A percentile compares a stretch with the other conserved stretches of the same genome.
Evolutionary conservation across 2,113 vertebrate genomes (phyloP).

Genomic region (Aphyosemion australe): DNA sequence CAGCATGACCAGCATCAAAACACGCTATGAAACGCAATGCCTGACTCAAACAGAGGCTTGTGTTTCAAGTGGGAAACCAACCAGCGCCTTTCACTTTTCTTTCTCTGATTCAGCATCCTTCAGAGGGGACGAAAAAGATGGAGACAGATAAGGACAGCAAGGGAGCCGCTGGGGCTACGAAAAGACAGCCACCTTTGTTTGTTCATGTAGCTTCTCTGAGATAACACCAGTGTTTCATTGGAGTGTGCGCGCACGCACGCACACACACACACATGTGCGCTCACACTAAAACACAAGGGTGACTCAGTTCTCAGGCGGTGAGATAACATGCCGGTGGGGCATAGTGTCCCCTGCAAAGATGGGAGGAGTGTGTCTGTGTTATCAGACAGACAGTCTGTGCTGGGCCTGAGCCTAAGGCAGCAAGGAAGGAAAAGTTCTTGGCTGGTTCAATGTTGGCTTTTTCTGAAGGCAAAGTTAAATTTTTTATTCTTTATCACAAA

Average conservation of each 20-base stretch:
- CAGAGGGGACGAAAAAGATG: conserved; percentile 19
- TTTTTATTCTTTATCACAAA: conserved; percentile 11
- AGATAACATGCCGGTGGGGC: conserved; percentile 54
- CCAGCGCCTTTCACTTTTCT: conserved; percentile 50
- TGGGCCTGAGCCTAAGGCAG: conserved; percentile 50
- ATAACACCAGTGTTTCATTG: conserved; percentile 48
- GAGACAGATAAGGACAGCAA: conserved; percentile 32
- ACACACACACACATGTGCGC: conserved; percentile 19
- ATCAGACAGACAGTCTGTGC: conserved; percentile 64
- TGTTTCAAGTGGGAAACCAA: conserved; percentile 38
- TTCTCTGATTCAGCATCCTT: conserved; percentile 62
- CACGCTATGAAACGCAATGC: conserved; percentile 2
- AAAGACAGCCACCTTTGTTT: conserved; percentile 60
- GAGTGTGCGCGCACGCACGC: conserved; percentile 16
- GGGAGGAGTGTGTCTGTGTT: conserved; percentile 49
- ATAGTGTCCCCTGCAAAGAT: conserved; percentile 45
- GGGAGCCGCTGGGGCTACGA: conserved; percentile 24
- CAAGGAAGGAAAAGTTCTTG: conserved; percentile 30
- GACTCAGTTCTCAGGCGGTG: conserved; percentile 63
- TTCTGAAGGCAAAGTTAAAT: conserved; percentile 18
- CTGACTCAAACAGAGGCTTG: conserved; percentile 24
- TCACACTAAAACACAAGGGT: conserved; percentile 23
- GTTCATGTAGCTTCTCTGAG: conserved; percentile 33
- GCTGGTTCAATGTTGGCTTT: conserved; percentile 9
- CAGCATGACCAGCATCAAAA: conserved; percentile 32